These are phyloP conservation scores for Morinoia aosen DNA, from an alignment of 2,888 invertebrate genomes.

Conservation along the genomic window DNA sequence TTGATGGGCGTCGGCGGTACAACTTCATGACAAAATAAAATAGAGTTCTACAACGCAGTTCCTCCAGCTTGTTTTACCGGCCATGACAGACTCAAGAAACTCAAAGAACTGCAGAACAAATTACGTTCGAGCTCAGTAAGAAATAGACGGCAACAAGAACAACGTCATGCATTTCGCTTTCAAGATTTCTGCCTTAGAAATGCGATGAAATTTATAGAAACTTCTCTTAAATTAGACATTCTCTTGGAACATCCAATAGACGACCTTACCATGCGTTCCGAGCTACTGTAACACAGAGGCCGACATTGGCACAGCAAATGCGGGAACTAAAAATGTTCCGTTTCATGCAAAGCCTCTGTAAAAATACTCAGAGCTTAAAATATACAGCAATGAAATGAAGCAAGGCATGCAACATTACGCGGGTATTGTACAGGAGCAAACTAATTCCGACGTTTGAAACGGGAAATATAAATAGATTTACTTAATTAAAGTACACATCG, in stretches of 20 bases:
- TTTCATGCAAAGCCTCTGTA: not conserved
- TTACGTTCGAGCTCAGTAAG: not conserved
- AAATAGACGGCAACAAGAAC: not conserved
- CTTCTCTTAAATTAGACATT: not conserved
- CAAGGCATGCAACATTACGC: not conserved
- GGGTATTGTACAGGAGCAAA: not conserved
- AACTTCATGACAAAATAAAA: not conserved
- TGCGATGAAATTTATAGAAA: not conserved
- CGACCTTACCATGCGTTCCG: not conserved
- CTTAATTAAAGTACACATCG: not conserved
- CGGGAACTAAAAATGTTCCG: not conserved
- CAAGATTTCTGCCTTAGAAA: slow-evolving; percentile 26
- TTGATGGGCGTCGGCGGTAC: not conserved
- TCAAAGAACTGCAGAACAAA: not conserved
- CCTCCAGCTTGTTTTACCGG: not conserved
- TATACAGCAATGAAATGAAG: not conserved
- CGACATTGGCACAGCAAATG: not conserved
- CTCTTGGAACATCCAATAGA: not conserved
- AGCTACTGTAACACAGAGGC: not conserved
- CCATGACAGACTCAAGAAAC: not conserved
- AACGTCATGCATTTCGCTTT: slow-evolving; percentile 29
- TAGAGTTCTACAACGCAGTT: not conserved
- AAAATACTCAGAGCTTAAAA: not conserved
- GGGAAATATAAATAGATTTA: not conserved
- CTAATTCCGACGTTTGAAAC: not conserved